Evolutionary conservation across 2,113 vertebrate genomes (phyloP).

Genomic region (Cebus imitator): DNA sequence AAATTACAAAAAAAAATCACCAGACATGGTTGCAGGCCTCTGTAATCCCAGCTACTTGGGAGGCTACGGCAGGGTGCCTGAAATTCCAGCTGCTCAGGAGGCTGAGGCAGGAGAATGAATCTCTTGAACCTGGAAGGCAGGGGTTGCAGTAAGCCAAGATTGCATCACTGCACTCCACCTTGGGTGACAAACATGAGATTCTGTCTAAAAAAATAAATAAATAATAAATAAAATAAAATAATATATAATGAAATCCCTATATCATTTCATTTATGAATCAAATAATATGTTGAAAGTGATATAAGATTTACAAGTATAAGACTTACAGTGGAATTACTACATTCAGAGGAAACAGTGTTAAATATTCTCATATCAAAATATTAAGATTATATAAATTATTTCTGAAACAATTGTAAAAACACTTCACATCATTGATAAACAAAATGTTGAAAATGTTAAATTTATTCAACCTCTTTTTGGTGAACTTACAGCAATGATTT

Average conservation of each 20-base stretch:
- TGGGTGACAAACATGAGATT: no score
- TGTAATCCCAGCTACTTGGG: no score
- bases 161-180: no score
- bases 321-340: not conserved
- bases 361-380: not conserved
- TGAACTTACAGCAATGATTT: not conserved
- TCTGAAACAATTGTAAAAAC: not conserved
- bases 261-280: not conserved
- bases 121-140: no score
- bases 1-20: no score
- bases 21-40: no score
- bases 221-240: no score
- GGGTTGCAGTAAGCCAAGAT: no score
- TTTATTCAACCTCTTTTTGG: not conserved
- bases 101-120: no score
- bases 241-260: not conserved
- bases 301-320: not conserved
- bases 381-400: conserved; percentile 24
- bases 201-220: no score
- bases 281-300: not conserved
- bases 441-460: not conserved
- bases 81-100: no score
- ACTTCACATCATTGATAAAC: not conserved
- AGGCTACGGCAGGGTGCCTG: no score
- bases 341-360: not conserved